Evolutionary conservation across 2,888 invertebrate genomes (phyloP).

Genomic region (Acanthosoma haemorrhoidale): DNA sequence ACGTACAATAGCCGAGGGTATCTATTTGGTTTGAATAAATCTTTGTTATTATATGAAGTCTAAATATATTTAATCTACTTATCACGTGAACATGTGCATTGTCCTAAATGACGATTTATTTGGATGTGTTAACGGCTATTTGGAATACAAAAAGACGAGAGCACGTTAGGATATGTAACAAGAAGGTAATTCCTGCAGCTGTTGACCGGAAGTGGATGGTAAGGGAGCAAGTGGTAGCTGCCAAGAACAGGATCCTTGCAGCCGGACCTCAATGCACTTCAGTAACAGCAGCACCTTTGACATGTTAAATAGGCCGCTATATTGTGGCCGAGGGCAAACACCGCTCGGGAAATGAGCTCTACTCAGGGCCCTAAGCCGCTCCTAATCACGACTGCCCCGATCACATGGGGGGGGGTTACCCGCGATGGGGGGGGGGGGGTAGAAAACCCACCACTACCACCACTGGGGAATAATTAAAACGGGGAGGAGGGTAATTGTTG

Average conservation of each 20-base stretch:
- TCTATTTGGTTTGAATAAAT: no score
- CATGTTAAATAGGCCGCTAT: constrained; percentile 16
- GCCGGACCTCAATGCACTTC: neutral
- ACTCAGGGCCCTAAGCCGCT: neutral
- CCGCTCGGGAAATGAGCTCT: constrained; percentile 3
- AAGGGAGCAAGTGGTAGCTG: neutral
- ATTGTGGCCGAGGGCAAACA: constrained; percentile 14
- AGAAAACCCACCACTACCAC: neutral
- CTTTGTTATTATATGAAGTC: no score
- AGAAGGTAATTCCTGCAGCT: constrained; percentile 4
- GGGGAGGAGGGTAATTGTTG: neutral
- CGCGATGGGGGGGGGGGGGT: neutral
- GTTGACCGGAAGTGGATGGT: no score
- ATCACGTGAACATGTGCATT: no score
- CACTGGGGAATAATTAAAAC: constrained; percentile 5
- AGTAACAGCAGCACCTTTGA: neutral
- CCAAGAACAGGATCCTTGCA: constrained; percentile 6
- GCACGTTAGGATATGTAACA: no score
- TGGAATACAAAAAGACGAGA: no score
- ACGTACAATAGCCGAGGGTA: no score
- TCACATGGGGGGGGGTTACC: neutral
- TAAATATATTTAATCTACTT: no score
- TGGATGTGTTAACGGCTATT: no score
- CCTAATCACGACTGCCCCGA: neutral
- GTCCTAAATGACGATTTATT: no score